These are phyloP conservation scores for Myotis findleyi DNA, from an alignment of 2,797 vertebrate genomes.

Conservation along the genomic window DNA sequence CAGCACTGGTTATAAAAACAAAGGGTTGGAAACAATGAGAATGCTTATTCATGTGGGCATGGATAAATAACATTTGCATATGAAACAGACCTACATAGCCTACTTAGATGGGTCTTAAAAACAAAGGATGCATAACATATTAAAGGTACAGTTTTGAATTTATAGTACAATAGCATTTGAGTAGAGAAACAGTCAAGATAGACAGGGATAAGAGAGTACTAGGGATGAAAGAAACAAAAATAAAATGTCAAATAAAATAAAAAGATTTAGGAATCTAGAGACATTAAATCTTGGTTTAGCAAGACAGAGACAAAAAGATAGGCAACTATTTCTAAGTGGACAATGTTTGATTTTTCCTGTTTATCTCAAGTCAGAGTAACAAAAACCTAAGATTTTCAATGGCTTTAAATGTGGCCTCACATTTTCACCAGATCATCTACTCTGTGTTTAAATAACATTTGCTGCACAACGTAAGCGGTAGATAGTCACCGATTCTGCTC, in stretches of 20 bases:
- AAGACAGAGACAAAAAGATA: not conserved
- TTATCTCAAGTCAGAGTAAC: not conserved
- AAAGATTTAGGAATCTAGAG: not conserved
- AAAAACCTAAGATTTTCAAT: constrained; percentile 3
- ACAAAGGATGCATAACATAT: constrained; percentile 36
- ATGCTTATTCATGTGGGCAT: not conserved
- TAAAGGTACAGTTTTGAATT: constrained; percentile 43
- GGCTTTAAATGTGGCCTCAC: constrained; percentile 13
- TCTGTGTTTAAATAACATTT: not conserved
- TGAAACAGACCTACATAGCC: not conserved
- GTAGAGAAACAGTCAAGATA: not conserved
- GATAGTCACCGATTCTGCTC: constrained; percentile 47
- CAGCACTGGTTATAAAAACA: constrained; percentile 27
- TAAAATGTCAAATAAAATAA: constrained; percentile 34
- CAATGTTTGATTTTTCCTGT: constrained; percentile 18
- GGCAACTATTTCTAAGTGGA: not conserved
- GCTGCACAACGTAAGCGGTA: not conserved
- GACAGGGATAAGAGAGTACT: not conserved
- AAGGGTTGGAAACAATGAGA: constrained; percentile 2
- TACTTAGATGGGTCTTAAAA: constrained; percentile 45
- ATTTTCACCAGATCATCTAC: not conserved
- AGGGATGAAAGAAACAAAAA: not conserved
- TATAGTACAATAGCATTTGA: not conserved
- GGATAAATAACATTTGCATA: constrained; percentile 37
- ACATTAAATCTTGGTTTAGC: not conserved